Base-by-base conservation (phyloP, 2,797 vertebrate species). In the Smutsia temminckii region DNA sequence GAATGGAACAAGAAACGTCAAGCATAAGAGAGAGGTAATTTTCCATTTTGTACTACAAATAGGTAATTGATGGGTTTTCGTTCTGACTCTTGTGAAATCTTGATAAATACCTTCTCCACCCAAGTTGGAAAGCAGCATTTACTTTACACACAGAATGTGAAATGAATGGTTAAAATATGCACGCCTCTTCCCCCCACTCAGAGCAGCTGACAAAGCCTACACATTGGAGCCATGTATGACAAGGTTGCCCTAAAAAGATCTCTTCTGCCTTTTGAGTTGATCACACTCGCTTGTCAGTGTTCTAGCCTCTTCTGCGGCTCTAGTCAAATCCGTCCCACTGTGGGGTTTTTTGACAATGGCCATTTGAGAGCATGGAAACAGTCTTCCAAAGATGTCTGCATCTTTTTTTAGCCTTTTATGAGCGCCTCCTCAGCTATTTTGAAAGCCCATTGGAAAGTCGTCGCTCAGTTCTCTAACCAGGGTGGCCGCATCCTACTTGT, bases 31-130 rank as follows among this genome's bases (percentile, higher is more conserved):
- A 91, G 25, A 84, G 68, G 74, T 51, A 55, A 92, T 83, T 90
- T 95, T 95, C 95, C 85, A 88, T 84, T 96, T 93, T 61, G 17
- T 23, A 21, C 40, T 75, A 7, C 51, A 79, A 85, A 89, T 5
- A 91, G 71, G 71, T 83, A 61, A 87, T 14, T n/a, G 59, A 87
- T 66, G 78, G 80, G 63, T 69, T 97, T 94, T 74, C 23, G 23
- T 69, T 66, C 77, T 92, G 78, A 84, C 59, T 96, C 69, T 69
- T 64, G 46, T 66, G 49, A 32, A 68, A 81, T 86, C 72, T 69
- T 79, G 63, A 94, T 88, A 71, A 92, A 94, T 51, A 79, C 32
- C 29, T 63, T 46, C 88, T 80, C 68, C 78, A 68, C 75, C 85
- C 79, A 88, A 79, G 75, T 16, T 46, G 63, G 90, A 86, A 95